These are phyloP conservation scores for Eurytoma californica DNA, from an alignment of 2,888 invertebrate species.

Conservation along the genomic window DNA sequence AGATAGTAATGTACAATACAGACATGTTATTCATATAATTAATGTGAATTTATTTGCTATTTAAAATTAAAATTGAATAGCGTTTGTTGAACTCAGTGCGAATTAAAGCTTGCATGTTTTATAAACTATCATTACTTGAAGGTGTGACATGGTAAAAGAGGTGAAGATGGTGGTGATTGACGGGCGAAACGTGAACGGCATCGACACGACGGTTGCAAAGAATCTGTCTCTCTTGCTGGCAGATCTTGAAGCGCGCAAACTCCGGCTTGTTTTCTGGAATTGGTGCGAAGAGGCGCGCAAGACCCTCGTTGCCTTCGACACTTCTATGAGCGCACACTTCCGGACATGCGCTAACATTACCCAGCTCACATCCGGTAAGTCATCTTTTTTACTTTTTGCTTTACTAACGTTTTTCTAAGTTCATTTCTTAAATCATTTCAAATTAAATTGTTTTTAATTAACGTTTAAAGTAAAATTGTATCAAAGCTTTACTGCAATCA, in stretches of 20 bases:
- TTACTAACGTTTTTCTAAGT: neutral
- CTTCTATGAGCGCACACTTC: slow-evolving; percentile 63
- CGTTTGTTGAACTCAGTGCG: too few relatives aligned
- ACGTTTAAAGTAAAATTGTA: too few relatives aligned
- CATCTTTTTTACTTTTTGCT: neutral
- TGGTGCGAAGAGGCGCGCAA: slow-evolving; percentile 67
- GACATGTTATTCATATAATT: too few relatives aligned
- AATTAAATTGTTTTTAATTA: too few relatives aligned
- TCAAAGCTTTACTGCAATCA: too few relatives aligned
- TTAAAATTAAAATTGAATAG: too few relatives aligned
- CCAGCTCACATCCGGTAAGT: slow-evolving; percentile 41
- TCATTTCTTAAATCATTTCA: too few relatives aligned
- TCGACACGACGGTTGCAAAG: slow-evolving; percentile 84
- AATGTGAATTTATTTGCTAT: too few relatives aligned
- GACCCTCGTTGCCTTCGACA: slow-evolving; percentile 67
- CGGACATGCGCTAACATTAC: slow-evolving; percentile 1
- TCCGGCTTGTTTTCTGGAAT: slow-evolving; percentile 72
- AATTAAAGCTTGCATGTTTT: too few relatives aligned
- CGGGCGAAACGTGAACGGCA: slow-evolving; percentile 79
- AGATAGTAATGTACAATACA: too few relatives aligned
- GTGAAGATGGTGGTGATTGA: slow-evolving; percentile 78
- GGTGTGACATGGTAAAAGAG: slow-evolving; percentile 69
- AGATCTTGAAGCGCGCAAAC: slow-evolving; percentile 67
- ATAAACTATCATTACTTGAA: slow-evolving; percentile 41
- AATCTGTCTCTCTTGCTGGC: slow-evolving; percentile 68